Percentiles rank a stretch among this genome's conserved stretches.
Evolutionary conservation across 2,113 vertebrate genomes (phyloP).

Genomic region (Megaceryle torquata): DNA sequence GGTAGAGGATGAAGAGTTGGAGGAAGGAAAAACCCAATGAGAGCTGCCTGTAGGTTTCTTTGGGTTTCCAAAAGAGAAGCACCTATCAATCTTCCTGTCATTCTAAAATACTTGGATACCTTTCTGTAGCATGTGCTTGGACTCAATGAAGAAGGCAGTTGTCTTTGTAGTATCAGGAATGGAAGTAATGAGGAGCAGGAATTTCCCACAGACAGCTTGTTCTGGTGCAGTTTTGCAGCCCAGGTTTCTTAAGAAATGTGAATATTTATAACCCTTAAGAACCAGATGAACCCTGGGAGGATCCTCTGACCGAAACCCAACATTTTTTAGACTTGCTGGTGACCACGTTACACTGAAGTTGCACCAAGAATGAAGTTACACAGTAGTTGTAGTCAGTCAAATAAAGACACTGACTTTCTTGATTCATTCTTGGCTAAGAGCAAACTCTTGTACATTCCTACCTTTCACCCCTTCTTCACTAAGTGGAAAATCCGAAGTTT

Average conservation of each 20-base stretch:
- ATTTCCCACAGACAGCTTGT: not conserved
- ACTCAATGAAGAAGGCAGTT: not conserved
- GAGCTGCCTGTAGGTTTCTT: not conserved
- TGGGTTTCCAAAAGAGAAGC: not conserved
- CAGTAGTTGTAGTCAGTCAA: constrained; percentile 28
- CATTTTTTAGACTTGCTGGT: not conserved
- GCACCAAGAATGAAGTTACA: not conserved
- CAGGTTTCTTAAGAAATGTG: not conserved
- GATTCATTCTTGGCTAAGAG: constrained; percentile 5
- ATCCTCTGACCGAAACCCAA: not conserved
- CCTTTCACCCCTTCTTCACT: constrained; percentile 41
- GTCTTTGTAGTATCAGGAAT: not conserved
- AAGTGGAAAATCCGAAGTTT: constrained; percentile 56
- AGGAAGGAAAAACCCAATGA: not conserved
- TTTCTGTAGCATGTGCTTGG: not conserved
- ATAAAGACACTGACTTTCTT: constrained; percentile 36
- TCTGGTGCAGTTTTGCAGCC: not conserved
- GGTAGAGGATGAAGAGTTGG: not conserved
- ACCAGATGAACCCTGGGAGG: not conserved
- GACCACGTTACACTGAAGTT: not conserved
- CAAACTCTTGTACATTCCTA: constrained; percentile 6
- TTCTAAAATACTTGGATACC: not conserved
- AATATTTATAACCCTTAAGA: not conserved
- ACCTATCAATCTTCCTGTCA: not conserved
- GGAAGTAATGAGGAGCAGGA: not conserved